Percentiles rank a stretch among this genome's conserved stretches.
phyloP scores from a whole-genome alignment of 1,140 invertebrate genomes.

The Eupeodes corollae region DNA sequence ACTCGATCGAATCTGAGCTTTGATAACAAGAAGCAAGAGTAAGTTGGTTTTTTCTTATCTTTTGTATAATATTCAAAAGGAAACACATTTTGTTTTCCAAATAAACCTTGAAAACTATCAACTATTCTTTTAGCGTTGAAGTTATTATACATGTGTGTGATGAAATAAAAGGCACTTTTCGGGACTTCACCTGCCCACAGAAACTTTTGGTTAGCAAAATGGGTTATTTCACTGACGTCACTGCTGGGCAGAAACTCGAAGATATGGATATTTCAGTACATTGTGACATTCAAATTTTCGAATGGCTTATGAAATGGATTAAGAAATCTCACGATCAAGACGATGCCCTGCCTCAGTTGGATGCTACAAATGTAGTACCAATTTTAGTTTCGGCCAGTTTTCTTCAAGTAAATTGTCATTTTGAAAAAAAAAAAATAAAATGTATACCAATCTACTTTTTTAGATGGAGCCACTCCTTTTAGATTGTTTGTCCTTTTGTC shows the following conservation, averaged over 20 bases:
- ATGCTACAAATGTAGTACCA: slow-evolving; percentile 76
- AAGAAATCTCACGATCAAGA: slow-evolving; percentile 49
- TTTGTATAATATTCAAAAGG: too few species aligned
- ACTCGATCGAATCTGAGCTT: too few species aligned
- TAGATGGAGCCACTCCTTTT: slow-evolving; percentile 80
- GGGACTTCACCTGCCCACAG: slow-evolving; percentile 79
- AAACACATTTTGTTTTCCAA: too few species aligned
- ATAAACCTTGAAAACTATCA: too few species aligned
- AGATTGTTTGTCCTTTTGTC: slow-evolving; percentile 69
- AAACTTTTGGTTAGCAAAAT: slow-evolving; percentile 77
- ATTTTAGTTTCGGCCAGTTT: slow-evolving; percentile 89
- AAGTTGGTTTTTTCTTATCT: too few species aligned
- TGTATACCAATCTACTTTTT: slow-evolving; percentile 1
- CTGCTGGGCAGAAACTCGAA: slow-evolving; percentile 71
- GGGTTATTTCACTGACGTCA: slow-evolving; percentile 88
- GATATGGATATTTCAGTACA: slow-evolving; percentile 95
- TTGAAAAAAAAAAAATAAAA: not conserved
- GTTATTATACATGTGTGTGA: slow-evolving; percentile 81
- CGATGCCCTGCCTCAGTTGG: slow-evolving; percentile 48
- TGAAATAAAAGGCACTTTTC: slow-evolving; percentile 72
- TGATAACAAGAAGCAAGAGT: too few species aligned
- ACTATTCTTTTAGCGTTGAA: slow-evolving; percentile 49
- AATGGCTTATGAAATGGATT: slow-evolving; percentile 94
- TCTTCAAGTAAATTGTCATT: slow-evolving; percentile 43
- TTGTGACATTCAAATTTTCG: slow-evolving; percentile 85